Base-by-base conservation (phyloP, 2,888 invertebrate genomes). In the Luffia ferchaultella region DNA sequence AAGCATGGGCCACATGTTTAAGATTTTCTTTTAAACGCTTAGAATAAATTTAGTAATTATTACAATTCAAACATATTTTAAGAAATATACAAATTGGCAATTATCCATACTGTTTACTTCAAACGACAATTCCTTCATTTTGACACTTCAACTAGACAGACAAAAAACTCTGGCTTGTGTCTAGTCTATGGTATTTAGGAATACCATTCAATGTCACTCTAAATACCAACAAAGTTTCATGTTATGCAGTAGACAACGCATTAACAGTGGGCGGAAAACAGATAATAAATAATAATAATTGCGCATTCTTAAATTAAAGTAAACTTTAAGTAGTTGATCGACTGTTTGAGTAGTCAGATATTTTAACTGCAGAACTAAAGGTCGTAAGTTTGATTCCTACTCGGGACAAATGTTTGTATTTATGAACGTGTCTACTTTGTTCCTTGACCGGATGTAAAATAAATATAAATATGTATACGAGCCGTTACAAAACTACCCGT, bases 1-100 rank as follows among this genome's bases (percentile, higher is more conserved):
- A 57, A 91, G 85, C 76, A 88, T 82, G 58, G 93, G 93, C 91
- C 84, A 84, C 84, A 85, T 85, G 65, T 71, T 80, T 57, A 65
- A 60, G 61, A 57, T 63, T 65, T 67, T 64, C 55, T 63, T 62
- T 62, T 66, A 53, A 65, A 67, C 72, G 72, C 70, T 61, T 60
- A 61, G 64, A 68, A 63, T 64, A 59, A 61, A 68, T 62, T 64
- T 63, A 61, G 61, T 65, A 63, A 69, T 70, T 75, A 73, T 65
- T 74, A 65, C 68, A 72, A 70, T 75, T 75, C 64, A 61, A 72
- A 65, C 78, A 82, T 76, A 76, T 75, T 80, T 79, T 70, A 72
- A 57, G 68, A 73, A 73, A 74, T 71, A 73, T 67, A 72, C 66
- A 76, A n/a, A 77, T 79, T 80, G 77, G 80, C 79, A 80, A 83